Evolutionary conservation across 35 echinoderm and acorn worm species (phyloP).

Genomic region (Strongylocentrotus purpuratus): DNA sequence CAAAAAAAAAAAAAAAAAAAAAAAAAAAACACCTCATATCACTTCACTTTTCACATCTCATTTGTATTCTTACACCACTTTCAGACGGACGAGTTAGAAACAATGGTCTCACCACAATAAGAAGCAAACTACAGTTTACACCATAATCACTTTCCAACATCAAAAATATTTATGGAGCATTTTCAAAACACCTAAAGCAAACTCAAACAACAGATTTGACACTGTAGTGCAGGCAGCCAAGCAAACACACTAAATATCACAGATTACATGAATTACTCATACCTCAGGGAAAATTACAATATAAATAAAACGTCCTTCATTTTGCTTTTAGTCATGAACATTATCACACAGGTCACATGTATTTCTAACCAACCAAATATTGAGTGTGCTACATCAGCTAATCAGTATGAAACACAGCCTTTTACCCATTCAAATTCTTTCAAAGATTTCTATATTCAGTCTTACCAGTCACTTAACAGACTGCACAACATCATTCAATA

Average conservation of each 20-base stretch:
- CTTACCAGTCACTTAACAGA: neutral
- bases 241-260: neutral
- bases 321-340: neutral
- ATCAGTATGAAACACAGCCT: neutral
- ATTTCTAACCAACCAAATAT: neutral
- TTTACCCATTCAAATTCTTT: neutral
- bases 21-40: no score
- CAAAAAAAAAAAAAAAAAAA: no score
- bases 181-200: neutral
- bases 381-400: neutral
- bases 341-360: neutral
- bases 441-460: neutral
- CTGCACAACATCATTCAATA: neutral
- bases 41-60: no score
- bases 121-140: neutral
- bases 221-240: neutral
- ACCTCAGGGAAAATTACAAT: neutral
- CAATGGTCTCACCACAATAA: neutral
- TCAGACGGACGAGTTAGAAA: neutral
- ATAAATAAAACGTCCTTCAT: neutral
- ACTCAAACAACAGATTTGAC: neutral
- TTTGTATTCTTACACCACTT: neutral
- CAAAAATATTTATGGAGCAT: neutral
- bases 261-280: neutral
- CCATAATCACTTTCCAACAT: neutral